A percentile compares a stretch with the other conserved stretches of the same genome.
phyloP scores from a whole-genome alignment of 2,113 vertebrate genomes.

The Diphyllodes magnificus region DNA sequence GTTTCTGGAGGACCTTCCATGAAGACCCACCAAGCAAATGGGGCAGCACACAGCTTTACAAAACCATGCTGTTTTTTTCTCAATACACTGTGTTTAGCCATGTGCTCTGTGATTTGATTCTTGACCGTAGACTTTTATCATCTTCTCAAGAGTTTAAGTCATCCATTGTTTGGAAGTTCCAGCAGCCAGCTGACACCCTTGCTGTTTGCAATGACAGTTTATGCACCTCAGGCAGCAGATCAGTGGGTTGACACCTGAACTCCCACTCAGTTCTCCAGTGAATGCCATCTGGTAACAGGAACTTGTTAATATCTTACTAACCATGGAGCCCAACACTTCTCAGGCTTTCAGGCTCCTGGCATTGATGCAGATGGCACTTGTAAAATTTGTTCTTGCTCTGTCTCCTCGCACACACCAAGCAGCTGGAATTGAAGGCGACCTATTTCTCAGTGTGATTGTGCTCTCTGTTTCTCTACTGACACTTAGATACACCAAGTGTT shows the following conservation, averaged over 20 bases:
- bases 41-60: background rate
- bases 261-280: background rate
- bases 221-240: background rate
- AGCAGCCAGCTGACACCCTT: background rate
- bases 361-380: background rate
- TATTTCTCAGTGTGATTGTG: background rate
- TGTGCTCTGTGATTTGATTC: background rate
- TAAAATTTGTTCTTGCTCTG: background rate
- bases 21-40: background rate
- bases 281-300: background rate
- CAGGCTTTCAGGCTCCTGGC: background rate
- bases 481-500: background rate
- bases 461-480: background rate
- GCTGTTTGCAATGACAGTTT: background rate
- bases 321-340: background rate
- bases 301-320: background rate
- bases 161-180: background rate
- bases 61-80: background rate
- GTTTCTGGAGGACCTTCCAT: background rate
- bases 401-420: background rate
- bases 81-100: background rate
- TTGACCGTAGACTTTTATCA: background rate
- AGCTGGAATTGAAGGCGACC: background rate
- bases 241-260: background rate
- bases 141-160: background rate